These are phyloP conservation scores for Peromyscus melanophrys DNA, from an alignment of 2,797 vertebrate species.

Conservation along the genomic window DNA sequence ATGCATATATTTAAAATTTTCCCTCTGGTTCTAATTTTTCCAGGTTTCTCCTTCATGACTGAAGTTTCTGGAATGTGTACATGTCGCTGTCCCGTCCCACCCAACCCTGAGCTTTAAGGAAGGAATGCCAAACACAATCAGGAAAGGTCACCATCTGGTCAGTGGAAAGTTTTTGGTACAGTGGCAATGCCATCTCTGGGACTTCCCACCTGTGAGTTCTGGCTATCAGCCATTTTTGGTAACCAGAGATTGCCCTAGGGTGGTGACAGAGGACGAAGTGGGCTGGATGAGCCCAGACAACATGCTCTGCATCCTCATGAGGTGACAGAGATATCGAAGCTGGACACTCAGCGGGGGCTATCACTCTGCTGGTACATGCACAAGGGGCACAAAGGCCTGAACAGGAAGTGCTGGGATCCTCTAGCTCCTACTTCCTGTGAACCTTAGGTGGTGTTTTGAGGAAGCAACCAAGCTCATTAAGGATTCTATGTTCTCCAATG, in stretches of 20 bases:
- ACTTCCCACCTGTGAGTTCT: constrained; percentile 54
- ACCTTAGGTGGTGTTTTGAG: neutral
- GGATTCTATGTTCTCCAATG: neutral
- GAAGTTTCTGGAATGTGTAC: constrained; percentile 78
- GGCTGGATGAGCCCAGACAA: neutral
- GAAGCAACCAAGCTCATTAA: neutral
- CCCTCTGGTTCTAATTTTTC: constrained; percentile 72
- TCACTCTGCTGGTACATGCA: neutral
- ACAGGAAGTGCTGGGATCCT: neutral
- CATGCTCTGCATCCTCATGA: neutral
- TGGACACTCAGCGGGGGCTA: neutral
- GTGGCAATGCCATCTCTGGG: constrained; percentile 30
- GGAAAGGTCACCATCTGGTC: constrained; percentile 69
- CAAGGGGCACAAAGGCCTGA: neutral
- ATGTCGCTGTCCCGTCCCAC: neutral
- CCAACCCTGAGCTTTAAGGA: constrained; percentile 62
- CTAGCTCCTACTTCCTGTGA: neutral
- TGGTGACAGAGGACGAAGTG: neutral
- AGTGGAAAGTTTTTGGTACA: constrained; percentile 78
- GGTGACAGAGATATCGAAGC: neutral
- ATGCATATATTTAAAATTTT: constrained; percentile 53
- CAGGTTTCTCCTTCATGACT: constrained; percentile 61
- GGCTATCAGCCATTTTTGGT: constrained; percentile 53
- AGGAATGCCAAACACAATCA: constrained; percentile 54
- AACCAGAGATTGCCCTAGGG: constrained; percentile 13